Evolutionary conservation across 2,113 vertebrate species (phyloP).

Genomic region (Amblyornis subalaris): DNA sequence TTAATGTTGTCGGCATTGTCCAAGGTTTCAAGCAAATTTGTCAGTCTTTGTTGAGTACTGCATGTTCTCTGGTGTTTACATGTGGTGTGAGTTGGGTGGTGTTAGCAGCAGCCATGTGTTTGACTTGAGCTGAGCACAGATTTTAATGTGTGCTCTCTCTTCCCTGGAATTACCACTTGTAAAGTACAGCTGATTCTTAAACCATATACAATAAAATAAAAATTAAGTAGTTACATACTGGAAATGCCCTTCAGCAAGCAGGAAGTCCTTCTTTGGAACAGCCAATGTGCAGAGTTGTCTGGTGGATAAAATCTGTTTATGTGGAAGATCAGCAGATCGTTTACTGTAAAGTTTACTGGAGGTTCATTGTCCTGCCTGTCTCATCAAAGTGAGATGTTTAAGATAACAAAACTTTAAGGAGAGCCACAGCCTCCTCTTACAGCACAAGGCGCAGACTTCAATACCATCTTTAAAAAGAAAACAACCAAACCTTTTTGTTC

Average conservation of each 20-base stretch:
- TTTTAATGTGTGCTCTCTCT: neutral
- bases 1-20: neutral
- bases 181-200: neutral
- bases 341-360: neutral
- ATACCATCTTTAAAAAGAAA: neutral
- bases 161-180: neutral
- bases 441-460: neutral
- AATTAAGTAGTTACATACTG: neutral
- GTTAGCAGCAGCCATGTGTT: neutral
- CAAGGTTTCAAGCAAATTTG: neutral
- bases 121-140: neutral
- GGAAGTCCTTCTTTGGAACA: neutral
- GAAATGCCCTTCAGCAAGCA: neutral
- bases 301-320: neutral
- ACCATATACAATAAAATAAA: neutral
- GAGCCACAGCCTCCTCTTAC: neutral
- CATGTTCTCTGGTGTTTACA: neutral
- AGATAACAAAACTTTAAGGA: neutral
- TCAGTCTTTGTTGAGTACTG: neutral
- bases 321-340: neutral
- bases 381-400: neutral
- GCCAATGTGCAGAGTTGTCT: neutral
- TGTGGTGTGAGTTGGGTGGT: neutral
- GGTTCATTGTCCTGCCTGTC: neutral
- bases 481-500: neutral